Evolutionary conservation across 2,797 vertebrate species (phyloP).

Genomic region (Fistularia commersonii): DNA sequence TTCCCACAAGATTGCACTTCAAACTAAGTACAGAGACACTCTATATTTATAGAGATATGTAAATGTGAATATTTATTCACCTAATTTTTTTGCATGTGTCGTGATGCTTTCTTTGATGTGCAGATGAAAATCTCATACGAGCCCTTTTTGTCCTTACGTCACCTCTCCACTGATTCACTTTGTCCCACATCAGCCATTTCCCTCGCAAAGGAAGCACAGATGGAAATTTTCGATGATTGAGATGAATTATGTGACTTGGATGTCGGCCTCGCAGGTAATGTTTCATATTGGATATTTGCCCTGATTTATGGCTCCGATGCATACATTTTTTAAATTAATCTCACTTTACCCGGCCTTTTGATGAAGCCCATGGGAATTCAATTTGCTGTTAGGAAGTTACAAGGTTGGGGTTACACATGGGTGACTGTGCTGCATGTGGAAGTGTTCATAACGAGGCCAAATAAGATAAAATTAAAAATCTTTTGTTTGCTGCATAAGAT

Average conservation of each 20-base stretch:
- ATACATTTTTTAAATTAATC: slow-evolving; percentile 30
- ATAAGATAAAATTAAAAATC: no score
- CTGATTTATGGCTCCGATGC: slow-evolving; percentile 29
- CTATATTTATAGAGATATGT: slow-evolving; percentile 33
- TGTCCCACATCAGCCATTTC: slow-evolving; percentile 2
- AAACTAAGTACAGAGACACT: not conserved
- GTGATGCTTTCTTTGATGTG: slow-evolving; percentile 53
- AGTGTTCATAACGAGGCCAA: no score
- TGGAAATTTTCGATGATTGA: slow-evolving; percentile 38
- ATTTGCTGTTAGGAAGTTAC: slow-evolving; percentile 29
- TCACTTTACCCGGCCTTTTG: slow-evolving; percentile 18
- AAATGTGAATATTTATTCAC: slow-evolving; percentile 27
- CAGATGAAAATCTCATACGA: slow-evolving; percentile 39
- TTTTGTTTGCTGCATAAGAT: no score
- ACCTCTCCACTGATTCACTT: slow-evolving; percentile 12
- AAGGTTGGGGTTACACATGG: no score
- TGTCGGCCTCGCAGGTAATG: slow-evolving; percentile 22
- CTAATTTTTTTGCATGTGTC: slow-evolving; percentile 23
- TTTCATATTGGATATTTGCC: slow-evolving; percentile 25
- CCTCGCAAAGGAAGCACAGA: slow-evolving; percentile 24
- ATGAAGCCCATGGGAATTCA: not conserved
- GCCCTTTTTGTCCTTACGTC: slow-evolving; percentile 22
- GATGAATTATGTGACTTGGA: slow-evolving; percentile 33
- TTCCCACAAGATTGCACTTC: slow-evolving; percentile 34
- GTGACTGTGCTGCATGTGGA: no score